These are phyloP conservation scores for Apodemia hepburni DNA, from an alignment of 2,888 invertebrate genomes.

Conservation along the genomic window DNA sequence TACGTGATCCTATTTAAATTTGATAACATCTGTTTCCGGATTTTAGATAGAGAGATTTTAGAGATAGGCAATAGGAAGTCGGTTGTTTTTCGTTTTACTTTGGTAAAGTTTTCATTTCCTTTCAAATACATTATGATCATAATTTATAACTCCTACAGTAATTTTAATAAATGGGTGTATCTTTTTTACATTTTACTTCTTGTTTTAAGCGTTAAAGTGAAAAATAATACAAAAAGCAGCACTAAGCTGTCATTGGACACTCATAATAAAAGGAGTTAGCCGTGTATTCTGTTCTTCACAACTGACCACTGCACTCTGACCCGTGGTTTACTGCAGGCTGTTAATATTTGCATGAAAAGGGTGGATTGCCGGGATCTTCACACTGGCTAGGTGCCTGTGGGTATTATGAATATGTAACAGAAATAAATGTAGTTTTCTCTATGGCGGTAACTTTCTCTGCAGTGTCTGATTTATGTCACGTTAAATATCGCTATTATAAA, in stretches of 20 bases:
- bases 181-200: too few species aligned
- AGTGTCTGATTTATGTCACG: conserved; percentile 2
- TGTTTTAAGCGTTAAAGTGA: neutral
- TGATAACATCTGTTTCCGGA: too few species aligned
- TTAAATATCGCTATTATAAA: conserved; percentile 8
- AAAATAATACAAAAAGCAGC: conserved; percentile 19
- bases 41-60: too few species aligned
- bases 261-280: conserved; percentile 63
- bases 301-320: conserved; percentile 37
- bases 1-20: too few species aligned
- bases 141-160: too few species aligned
- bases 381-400: conserved; percentile 32
- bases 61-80: too few species aligned
- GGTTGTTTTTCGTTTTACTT: too few species aligned
- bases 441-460: conserved; percentile 62
- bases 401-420: conserved; percentile 74
- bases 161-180: too few species aligned
- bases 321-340: conserved; percentile 21
- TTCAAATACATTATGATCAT: too few species aligned
- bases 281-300: conserved; percentile 37
- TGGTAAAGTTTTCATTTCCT: too few species aligned
- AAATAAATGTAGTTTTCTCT: conserved; percentile 68
- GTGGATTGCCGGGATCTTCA: conserved; percentile 8
- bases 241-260: conserved; percentile 49
- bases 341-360: conserved; percentile 8